These are phyloP conservation scores for Drosophila lini DNA, from an alignment of 1,140 invertebrate genomes.

Conservation along the genomic window DNA sequence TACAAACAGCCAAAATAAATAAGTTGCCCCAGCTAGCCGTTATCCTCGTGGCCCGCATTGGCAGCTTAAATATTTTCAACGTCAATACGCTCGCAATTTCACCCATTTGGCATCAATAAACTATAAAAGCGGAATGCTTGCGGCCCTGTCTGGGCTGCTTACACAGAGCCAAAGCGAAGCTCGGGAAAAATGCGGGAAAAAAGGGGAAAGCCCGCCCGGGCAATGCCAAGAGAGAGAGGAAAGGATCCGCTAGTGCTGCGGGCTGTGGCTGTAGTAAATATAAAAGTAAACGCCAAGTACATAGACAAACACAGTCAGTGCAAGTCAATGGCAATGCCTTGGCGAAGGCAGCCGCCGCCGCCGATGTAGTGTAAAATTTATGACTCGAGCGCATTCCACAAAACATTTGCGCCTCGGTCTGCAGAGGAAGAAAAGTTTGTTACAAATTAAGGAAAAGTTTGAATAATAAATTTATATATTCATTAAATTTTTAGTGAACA, in stretches of 20 bases:
- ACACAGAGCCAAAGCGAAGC: constrained; percentile 29
- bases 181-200: constrained; percentile 12
- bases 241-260: constrained; percentile 25
- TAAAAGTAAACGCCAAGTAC: constrained; percentile 71
- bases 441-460: not conserved
- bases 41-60: constrained; percentile 28
- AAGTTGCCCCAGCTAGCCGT: constrained; percentile 36
- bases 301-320: constrained; percentile 76
- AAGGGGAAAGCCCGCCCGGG: not conserved
- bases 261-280: constrained; percentile 69
- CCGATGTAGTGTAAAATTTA: constrained; percentile 77
- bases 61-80: constrained; percentile 75
- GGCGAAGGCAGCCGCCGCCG: constrained; percentile 31
- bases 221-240: not conserved
- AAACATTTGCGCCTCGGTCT: constrained; percentile 74
- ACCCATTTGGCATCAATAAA: constrained; percentile 78
- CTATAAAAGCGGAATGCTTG: constrained; percentile 79
- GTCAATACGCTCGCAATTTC: constrained; percentile 74
- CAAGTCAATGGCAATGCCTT: constrained; percentile 68
- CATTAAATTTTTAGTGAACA: not conserved
- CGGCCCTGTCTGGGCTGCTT: constrained; percentile 62
- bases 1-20: constrained; percentile 77
- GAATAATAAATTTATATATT: not conserved
- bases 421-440: not conserved
- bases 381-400: constrained; percentile 79